Evolutionary conservation across 2,797 vertebrate species (phyloP).

Genomic region (Siniperca undulata): DNA sequence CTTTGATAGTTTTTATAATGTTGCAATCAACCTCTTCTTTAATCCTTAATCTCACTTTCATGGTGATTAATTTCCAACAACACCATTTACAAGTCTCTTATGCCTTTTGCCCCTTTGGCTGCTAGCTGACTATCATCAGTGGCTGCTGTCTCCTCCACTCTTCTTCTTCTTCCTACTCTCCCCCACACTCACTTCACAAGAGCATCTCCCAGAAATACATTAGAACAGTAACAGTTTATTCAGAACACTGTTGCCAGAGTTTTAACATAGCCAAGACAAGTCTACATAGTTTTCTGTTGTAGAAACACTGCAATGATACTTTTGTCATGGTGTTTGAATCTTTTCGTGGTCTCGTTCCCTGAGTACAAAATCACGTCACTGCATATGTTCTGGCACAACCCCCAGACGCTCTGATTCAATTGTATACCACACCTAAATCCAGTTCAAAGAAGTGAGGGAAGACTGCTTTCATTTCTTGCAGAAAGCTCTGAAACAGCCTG

Average conservation of each 20-base stretch:
- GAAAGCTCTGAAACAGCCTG: conserved; percentile 10
- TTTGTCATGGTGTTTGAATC: conserved; percentile 4
- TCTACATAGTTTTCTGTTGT: background rate
- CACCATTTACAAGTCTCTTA: conserved; percentile 38
- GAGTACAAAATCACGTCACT: conserved; percentile 17
- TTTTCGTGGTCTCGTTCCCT: background rate
- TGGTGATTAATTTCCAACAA: conserved; percentile 33
- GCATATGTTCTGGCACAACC: conserved; percentile 15
- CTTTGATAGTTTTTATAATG: conserved; percentile 44
- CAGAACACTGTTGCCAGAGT: background rate
- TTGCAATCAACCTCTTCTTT: conserved; percentile 38
- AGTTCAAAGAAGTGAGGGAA: conserved; percentile 27
- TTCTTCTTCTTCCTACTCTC: conserved; percentile 22
- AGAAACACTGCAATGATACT: background rate
- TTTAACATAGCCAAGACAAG: conserved; percentile 19
- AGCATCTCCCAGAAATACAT: conserved; percentile 21
- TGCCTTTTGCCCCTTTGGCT: conserved; percentile 41
- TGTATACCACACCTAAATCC: conserved; percentile 15
- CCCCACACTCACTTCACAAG: conserved; percentile 26
- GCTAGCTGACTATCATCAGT: conserved; percentile 24
- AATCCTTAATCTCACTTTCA: conserved; percentile 44
- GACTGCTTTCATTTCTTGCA: background rate
- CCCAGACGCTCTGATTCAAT: conserved; percentile 11
- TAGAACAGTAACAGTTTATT: conserved; percentile 7
- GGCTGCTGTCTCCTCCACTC: conserved; percentile 23